Conservation (phyloP, 2,797 vertebrate species). For the Lagorchestes hirsutus region DNA sequence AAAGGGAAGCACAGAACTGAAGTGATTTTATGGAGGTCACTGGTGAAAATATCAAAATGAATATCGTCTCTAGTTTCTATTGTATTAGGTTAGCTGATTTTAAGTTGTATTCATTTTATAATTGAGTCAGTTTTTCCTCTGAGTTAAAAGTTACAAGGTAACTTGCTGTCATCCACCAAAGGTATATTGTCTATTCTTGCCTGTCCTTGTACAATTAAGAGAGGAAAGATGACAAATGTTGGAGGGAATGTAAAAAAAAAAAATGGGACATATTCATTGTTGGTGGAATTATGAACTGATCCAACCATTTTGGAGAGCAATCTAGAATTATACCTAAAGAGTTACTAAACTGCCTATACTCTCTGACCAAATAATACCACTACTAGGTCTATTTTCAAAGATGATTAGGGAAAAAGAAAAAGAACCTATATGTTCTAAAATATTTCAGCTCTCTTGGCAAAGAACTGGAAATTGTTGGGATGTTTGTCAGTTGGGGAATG, state of each 20-base stretch:
- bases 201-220: background rate
- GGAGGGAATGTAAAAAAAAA: background rate
- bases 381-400: background rate
- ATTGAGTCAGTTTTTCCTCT: background rate
- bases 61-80: background rate
- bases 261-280: background rate
- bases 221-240: background rate
- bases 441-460: background rate
- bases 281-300: background rate
- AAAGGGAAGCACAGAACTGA: background rate
- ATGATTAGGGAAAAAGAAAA: background rate
- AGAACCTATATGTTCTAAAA: background rate
- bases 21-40: background rate
- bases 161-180: background rate
- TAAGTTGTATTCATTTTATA: background rate
- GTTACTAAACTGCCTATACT: background rate
- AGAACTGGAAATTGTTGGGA: background rate
- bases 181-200: background rate
- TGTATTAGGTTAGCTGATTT: background rate
- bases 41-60: background rate
- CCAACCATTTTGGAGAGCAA: background rate
- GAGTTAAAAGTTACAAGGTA: background rate
- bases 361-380: background rate
- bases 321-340: background rate
- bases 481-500: background rate